These are phyloP conservation scores for Stichopus horrens DNA, from an alignment of 53 echinoderm and acorn worm genomes.

Conservation along the genomic window DNA sequence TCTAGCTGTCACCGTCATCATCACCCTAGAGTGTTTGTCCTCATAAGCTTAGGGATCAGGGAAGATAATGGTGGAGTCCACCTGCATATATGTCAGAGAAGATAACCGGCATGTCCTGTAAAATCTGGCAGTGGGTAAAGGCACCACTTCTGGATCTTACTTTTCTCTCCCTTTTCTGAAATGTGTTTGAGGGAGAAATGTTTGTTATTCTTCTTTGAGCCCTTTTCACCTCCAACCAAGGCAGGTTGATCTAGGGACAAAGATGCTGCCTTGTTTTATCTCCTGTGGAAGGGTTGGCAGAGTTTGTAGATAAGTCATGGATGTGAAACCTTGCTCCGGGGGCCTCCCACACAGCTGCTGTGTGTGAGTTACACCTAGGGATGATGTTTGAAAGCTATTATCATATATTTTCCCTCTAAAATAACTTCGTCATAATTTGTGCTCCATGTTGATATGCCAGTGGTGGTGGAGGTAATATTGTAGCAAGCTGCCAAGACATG, in stretches of 20 bases:
- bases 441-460: too few relatives aligned
- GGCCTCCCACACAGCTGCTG: too few relatives aligned
- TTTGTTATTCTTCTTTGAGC: conserved; percentile 24
- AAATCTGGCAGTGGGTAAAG: neutral
- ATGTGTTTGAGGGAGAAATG: neutral
- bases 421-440: too few relatives aligned
- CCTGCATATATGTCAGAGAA: neutral
- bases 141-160: neutral
- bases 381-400: too few relatives aligned
- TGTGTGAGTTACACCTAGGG: too few relatives aligned
- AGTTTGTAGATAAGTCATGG: neutral
- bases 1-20: neutral
- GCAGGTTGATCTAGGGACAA: neutral
- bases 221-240: conserved; percentile 26
- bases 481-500: too few relatives aligned
- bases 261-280: neutral
- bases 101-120: neutral
- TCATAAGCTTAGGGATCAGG: neutral
- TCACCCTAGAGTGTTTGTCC: neutral
- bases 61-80: too few relatives aligned
- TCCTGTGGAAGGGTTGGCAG: neutral
- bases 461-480: too few relatives aligned
- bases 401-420: too few relatives aligned
- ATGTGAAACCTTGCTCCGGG: neutral
- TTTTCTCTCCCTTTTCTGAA: neutral